Base-by-base conservation (phyloP, 37 sponge, comb jelly and placozoan species). In the Aplysina aerophoba region DNA sequence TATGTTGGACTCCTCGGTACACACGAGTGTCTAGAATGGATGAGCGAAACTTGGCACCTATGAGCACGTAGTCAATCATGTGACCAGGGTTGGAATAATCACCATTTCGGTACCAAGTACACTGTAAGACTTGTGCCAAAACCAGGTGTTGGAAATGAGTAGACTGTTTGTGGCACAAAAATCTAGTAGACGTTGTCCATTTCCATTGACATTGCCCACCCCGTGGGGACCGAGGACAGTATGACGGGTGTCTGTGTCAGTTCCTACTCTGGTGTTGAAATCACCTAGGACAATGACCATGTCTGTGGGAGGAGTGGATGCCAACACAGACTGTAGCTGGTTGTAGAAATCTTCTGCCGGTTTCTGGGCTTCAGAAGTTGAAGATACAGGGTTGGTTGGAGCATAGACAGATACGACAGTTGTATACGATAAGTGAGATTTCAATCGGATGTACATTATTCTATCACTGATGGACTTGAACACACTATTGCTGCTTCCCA, bases 231-330 rank as follows among this genome's bases (percentile, higher is more conserved):
- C 66, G 13, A 65, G 66, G 66, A 65, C 66, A 20, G 66, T 20
- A 65, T 65, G 66, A 24, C 66, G 27, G 22, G 66, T 65, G 66
- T 16, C 22, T 65, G 19, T 20, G 35, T 58, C 81, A 58, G 81
- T 50, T 34, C 81, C 61, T 28, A 81, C 61, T 25, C 59, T 30
- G 16, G 81, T 62, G 33, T 81, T 81, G 53, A 81, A 33, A 33
- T 81, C 81, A 81, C 61, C 61, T 53, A 81, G 19, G 60, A 81
- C 11, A 57, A 81, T 58, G 81, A 81, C 62, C 81, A 58, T 81
- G 81, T 81, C 61, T 81, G 15, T 81, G 20, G 60, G 61, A 50
- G 59, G 81, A 59, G 59, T 53, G 53, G 81, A 59, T 22, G 60
- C 20, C 33, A 81, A 62, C 15, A 19, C 53, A 59, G 60, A 39